Base-by-base conservation (phyloP, 2,797 vertebrate genomes). In the Margarornis squamiger region DNA sequence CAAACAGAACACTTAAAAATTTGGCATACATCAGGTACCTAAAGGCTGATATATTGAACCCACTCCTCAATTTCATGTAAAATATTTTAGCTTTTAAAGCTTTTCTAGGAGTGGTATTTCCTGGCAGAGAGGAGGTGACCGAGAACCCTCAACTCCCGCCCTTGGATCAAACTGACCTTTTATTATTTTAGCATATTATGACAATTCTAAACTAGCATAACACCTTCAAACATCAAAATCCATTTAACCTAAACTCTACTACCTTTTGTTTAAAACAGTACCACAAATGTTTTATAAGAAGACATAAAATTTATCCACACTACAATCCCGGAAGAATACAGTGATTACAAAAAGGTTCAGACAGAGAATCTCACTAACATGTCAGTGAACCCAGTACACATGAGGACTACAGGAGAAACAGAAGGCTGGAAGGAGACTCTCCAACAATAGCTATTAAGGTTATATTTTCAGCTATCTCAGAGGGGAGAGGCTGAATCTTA, bases 381-480 rank as follows among this genome's bases (percentile, higher is more conserved):
- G 32, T 51, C 58, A 74, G 55, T 78, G 84, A 94, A 90, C 34
- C 32, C 46, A 94, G 86, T 85, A 90, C 88, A 92, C 41, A 46
- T 15, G 62, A 93, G 79, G 27, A 79, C 65, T 55, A 43, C 27
- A 73, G 38, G 13, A 85, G 55, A 87, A 96, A 91, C 13, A 74
- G n/a, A 55, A 88, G 89, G 48, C 21, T 78, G 36, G 46, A 87
- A 84, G 57, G 61, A 49, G 24, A 82, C 12, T 59, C 45, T 83
- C 48, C 12, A 9, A 75, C 22, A 65, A 21, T 34, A 84, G 51
- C 43, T 93, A 71, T 71, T 80, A 93, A 62, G 30, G 72, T 88
- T 90, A 39, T 87, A 81, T 89, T 92, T 96, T 89, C 55, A 94
- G 55, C 36, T 46, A 10, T 41, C 78, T 78, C 91, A 92, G 49